A percentile compares a stretch with the other conserved stretches of the same genome.
Evolutionary conservation across 2,113 vertebrate species (phyloP).

Genomic region (Silurus asotus): DNA sequence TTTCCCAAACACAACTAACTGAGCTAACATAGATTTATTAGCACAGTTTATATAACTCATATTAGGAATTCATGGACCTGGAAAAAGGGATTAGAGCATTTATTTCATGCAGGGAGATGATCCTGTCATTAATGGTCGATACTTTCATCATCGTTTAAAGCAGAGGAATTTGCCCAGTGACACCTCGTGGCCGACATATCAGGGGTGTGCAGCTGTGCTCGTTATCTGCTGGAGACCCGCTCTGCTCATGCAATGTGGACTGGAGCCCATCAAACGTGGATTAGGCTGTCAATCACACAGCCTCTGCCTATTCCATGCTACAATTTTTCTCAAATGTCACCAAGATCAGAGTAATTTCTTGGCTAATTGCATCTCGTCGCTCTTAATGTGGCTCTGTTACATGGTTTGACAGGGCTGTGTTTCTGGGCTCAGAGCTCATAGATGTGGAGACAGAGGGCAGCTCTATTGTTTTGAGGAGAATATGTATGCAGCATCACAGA

Average conservation of each 20-base stretch:
- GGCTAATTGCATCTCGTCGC: slow-evolving; percentile 99
- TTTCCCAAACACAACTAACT: slow-evolving; percentile 99
- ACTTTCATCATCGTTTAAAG: slow-evolving; percentile 99
- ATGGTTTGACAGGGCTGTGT: slow-evolving; percentile 85
- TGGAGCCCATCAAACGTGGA: slow-evolving; percentile 96
- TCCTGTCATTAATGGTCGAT: slow-evolving; percentile 99
- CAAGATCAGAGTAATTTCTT: slow-evolving; percentile 99
- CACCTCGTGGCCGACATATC: slow-evolving; percentile 97
- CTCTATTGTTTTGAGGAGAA: slow-evolving; percentile 71
- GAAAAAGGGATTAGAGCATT: slow-evolving; percentile 99
- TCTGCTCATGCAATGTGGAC: slow-evolving; percentile 88
- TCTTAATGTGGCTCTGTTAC: slow-evolving; percentile 99
- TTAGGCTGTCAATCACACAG: slow-evolving; percentile 98
- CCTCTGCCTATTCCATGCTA: slow-evolving; percentile 92
- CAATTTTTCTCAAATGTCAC: slow-evolving; percentile 99
- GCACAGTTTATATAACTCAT: slow-evolving; percentile 99
- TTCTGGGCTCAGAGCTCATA: slow-evolving; percentile 60
- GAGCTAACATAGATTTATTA: slow-evolving; percentile 99
- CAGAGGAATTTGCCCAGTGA: slow-evolving; percentile 98
- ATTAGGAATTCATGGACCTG: slow-evolving; percentile 99
- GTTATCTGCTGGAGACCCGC: slow-evolving; percentile 93
- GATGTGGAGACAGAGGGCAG: slow-evolving; percentile 63
- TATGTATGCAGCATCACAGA: neutral
- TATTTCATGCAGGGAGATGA: slow-evolving; percentile 99
- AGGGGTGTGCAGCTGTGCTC: slow-evolving; percentile 97